Conservation (phyloP, 2,888 invertebrate species). For the Pammene fasciana region DNA sequence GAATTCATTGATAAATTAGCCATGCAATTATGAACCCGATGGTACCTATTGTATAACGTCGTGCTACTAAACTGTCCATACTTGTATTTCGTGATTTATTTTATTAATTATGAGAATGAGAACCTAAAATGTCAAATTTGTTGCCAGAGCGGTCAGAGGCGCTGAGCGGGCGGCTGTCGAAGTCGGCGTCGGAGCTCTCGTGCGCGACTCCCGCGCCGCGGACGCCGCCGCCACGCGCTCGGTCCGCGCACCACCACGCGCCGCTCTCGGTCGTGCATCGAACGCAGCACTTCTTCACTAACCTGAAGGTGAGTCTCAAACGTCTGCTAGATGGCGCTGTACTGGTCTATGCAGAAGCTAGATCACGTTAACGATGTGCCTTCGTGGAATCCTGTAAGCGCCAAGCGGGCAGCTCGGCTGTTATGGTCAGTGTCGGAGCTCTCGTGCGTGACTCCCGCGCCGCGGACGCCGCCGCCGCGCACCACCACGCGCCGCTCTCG, state of each 20-base stretch:
- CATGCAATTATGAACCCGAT: no score
- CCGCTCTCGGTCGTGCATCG: constrained; percentile 90
- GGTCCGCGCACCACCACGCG: constrained; percentile 78
- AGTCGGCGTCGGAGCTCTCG: constrained; percentile 91
- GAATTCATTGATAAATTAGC: no score
- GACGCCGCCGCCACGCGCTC: constrained; percentile 76
- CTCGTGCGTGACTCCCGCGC: constrained; percentile 39
- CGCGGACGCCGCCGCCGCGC: constrained; percentile 77
- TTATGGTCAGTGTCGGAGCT: no score
- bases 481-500: constrained; percentile 84
- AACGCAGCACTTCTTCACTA: constrained; percentile 92
- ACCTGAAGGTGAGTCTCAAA: constrained; percentile 85
- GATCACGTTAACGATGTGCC: not conserved
- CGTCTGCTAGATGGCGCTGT: not conserved
- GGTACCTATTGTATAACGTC: no score
- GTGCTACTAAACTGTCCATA: no score
- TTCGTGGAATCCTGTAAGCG: not conserved
- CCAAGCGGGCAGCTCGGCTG: no score
- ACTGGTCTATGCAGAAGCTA: no score
- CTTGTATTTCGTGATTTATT: no score
- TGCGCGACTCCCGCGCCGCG: constrained; percentile 82
- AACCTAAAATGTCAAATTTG: constrained; percentile 20
- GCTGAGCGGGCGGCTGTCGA: constrained; percentile 87
- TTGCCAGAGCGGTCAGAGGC: constrained; percentile 73
- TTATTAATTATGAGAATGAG: no score